Evolutionary conservation across 2,113 vertebrate species (phyloP), one percentile per base, ranked within the genome.

Genomic region (Butorides virescens): DNA sequence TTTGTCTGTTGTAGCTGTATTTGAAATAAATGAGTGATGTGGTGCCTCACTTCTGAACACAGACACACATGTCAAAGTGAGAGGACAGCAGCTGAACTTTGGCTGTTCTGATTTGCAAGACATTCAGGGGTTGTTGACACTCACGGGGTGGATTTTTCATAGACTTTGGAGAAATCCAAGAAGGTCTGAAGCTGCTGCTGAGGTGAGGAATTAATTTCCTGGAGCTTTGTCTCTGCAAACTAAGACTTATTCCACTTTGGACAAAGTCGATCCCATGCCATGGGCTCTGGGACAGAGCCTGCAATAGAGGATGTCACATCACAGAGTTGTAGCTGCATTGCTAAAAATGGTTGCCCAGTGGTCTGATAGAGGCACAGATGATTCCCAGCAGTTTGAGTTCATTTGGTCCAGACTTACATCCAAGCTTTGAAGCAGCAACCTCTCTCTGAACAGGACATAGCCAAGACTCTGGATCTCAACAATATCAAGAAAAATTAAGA

Each of bases 1-100:
- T 97, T 92, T 84, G 74, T 96, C 91, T 96, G 91, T 77, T 76
- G n/a, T 75, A 90, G 55, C 77, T 95, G 86, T 91, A 70, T 92
- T 95, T 94, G 78, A 95, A 93, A 95, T 84, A 92, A 93, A 94
- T 96, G 94, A 93, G 39, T 1, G 7, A 71, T 46, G 50, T 32
- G 37, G 36, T 70, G 56, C 52, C 52, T 86, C 49, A 29, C 88
- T 92, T 93, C 76, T 86, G 86, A 95, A 67, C 94, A 74, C 17
- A 46, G 59, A 89, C 66, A 76, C 2, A 1, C 56, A n/a, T 63
- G 70, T 94, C 68, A 88, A 86, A 73, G 49, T 2, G 19, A 72
- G 90, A 96, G 91, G 63, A 56, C 70, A 94, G 78, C 93, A 80
- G 92, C 70, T 80, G 93, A 93, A 95, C 86, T 94, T 92, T 39